Base-by-base conservation (phyloP, 30 jellyfish, hydroid and myxozoan genomes). In the Haliclystus octoradiatus region DNA sequence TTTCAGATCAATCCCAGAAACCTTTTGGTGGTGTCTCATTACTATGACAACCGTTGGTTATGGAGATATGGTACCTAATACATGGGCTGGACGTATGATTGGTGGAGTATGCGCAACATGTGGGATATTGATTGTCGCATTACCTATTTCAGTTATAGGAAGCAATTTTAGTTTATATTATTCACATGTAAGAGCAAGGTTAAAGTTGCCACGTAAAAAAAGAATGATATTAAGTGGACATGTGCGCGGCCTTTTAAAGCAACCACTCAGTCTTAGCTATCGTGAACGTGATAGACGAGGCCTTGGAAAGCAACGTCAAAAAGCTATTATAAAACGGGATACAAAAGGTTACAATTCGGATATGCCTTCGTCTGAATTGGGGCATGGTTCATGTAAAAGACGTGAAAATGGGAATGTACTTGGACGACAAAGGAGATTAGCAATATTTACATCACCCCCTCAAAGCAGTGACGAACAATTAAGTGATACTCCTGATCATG, bases 41-140 rank as follows among this genome's bases (percentile, higher is more conserved):
- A 88, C 97, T 2, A 88, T 88, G 97, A 88, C 97, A 14, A 74
- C 95, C 15, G 94, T 88, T 33, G 97, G 97, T 15, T 88, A 88
- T 52, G 97, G 97, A 0, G 97, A 88, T 35, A 68, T 88, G 87
- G 88, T 79, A 3, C 97, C 97, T 19, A 78, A 70, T 27, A 88
- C 97, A 9, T 88, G 94, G 97, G 83, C 93, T 0, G 97, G 97
- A 23, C 84, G 73, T 49, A 65, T 88, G 27, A 33, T 88, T 22
- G 97, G 97, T 30, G 79, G 93, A 1, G 49, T 88, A 28, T 88
- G 97, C 53, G 93, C 97, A 7, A 79, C 74, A 15, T 74, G 87
- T 32, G 94, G 97, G 1, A 82, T 88, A 4, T 80, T 88, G 49
- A 79, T 88, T 14, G 94, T 88, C 1, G 97, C 97, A 1, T 69